Evolutionary conservation across 1,140 invertebrate species (phyloP), one percentile per base, ranked within the genome.

Genomic region (Ladona fulva): DNA sequence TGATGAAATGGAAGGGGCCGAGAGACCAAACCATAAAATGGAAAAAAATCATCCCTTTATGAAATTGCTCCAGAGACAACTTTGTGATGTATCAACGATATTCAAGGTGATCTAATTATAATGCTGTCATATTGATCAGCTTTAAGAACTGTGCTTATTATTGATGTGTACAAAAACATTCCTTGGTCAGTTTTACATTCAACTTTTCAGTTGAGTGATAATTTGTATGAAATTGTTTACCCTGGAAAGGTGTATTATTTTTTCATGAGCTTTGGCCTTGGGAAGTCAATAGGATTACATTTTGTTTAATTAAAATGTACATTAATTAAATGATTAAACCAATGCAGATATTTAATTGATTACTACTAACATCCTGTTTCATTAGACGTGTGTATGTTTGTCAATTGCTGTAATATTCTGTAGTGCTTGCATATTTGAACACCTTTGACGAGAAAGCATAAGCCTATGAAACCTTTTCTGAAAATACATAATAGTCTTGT

Each of bases 61-160:
- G 5, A 22, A 66, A 6, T 66, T 66, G 52, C 52, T 66, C 52
- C 52, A 66, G 52, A 3, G 52, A 66, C 52, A 66, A 66, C 52
- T 66, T 66, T 66, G 52, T 66, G 52, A 66, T 22, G 16, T 66
- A 66, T 66, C 52, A 66, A 66, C 52, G 52, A 66, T 66, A 66
- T 66, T 66, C 52, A 66, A 66, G 52, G 52, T 66, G 52, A 66
- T 66, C 52, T 66, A 66, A 66, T 66, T 66, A 66, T 66, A 66
- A 66, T 66, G 52, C 52, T 66, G 52, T 66, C 52, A 66, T 66
- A 66, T 66, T 66, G 52, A 66, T 66, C 52, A 66, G 52, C 52
- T 66, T 66, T 66, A 66, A 66, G 52, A 66, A 66, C 52, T 66
- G 52, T 66, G 52, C 52, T 66, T 66, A 66, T 66, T 66, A 3